Evolutionary conservation across 2,797 vertebrate species (phyloP).

Genomic region (Spea hammondii): DNA sequence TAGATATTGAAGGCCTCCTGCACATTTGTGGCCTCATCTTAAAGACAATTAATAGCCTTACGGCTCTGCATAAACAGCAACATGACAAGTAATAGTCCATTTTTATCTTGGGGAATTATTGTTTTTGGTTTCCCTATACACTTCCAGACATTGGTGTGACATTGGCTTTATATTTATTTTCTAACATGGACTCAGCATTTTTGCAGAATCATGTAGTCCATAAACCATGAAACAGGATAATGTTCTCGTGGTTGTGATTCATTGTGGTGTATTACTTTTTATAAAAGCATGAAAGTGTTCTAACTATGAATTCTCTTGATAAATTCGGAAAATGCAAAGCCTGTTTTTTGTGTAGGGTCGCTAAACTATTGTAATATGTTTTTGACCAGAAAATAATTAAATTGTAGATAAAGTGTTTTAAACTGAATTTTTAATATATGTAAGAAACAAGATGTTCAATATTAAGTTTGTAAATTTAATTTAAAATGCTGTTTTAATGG

Average conservation of each 20-base stretch:
- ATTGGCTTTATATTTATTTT: conserved; percentile 72
- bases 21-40: conserved; percentile 80
- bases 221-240: conserved; percentile 70
- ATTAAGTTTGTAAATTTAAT: conserved; percentile 89
- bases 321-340: conserved; percentile 66
- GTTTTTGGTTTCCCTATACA: conserved; percentile 70
- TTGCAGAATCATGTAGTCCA: conserved; percentile 68
- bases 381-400: conserved; percentile 73
- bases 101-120: conserved; percentile 74
- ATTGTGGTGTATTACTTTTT: conserved; percentile 74
- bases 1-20: conserved; percentile 98
- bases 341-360: conserved; percentile 74
- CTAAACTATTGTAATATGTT: conserved; percentile 74
- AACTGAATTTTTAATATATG: conserved; percentile 80
- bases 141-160: conserved; percentile 68
- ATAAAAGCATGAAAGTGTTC: conserved; percentile 77
- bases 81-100: conserved; percentile 83
- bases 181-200: conserved; percentile 69
- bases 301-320: conserved; percentile 70
- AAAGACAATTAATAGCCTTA: conserved; percentile 78
- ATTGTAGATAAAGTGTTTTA: conserved; percentile 85
- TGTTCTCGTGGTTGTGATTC: conserved; percentile 78
- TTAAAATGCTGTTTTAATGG: conserved; percentile 85
- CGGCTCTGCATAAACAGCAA: conserved; percentile 78
- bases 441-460: conserved; percentile 83